Evolutionary conservation across 2,888 invertebrate genomes (phyloP).

Genomic region (Eubasilissa splendida): DNA sequence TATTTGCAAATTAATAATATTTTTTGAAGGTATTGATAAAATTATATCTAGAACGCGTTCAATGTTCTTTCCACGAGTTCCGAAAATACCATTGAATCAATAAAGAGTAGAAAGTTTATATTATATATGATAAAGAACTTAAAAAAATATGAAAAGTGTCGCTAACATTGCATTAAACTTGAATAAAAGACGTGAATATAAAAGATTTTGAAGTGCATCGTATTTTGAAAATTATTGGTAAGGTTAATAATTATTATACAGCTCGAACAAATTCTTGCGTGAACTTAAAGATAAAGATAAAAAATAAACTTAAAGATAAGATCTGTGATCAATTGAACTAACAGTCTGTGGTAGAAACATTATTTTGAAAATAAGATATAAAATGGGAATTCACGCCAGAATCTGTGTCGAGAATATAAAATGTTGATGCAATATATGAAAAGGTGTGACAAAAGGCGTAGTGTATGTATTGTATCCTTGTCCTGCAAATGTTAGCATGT

Average conservation of each 20-base stretch:
- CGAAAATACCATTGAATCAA: no score
- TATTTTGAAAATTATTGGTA: neutral
- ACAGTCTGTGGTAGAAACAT: neutral
- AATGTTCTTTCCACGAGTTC: no score
- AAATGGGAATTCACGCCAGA: slow-evolving; percentile 10
- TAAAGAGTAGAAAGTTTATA: no score
- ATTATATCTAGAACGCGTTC: no score
- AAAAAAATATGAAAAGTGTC: no score
- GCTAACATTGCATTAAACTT: no score
- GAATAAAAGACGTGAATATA: neutral
- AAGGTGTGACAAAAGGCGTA: slow-evolving; percentile 3
- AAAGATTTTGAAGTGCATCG: neutral
- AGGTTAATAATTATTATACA: neutral
- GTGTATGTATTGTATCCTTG: slow-evolving; percentile 27
- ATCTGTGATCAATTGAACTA: neutral
- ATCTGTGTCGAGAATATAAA: neutral
- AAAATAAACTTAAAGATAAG: neutral
- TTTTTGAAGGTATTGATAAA: no score
- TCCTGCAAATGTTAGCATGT: slow-evolving; percentile 62
- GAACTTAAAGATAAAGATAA: neutral
- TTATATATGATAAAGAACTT: no score
- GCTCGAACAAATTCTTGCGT: slow-evolving; percentile 16
- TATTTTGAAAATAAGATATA: neutral
- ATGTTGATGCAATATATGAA: slow-evolving; percentile 10
- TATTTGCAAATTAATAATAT: no score